Evolutionary conservation across 2,797 vertebrate genomes (phyloP), one percentile per base, ranked within the genome.

Genomic region (Decapterus maruadsi): DNA sequence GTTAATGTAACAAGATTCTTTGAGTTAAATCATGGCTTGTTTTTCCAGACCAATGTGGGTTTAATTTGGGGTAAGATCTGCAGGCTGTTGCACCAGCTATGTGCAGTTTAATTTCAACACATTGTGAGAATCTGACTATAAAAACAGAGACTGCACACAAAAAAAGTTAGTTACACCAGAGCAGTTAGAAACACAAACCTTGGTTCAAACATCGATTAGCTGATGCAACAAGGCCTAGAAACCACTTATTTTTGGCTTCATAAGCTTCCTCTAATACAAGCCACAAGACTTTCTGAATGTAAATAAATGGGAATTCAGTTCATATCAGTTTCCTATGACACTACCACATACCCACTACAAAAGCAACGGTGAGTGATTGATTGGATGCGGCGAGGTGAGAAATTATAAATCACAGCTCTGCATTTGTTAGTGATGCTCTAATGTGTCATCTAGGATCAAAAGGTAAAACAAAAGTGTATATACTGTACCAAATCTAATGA

Each of bases 401-500:
- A 72, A 73, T 68, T 68, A 82, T 53, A 68, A 73, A 86, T 84
- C 55, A 26, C 77, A 89, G 29, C 48, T 64, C 71, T 76, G 81
- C 55, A 60, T 68, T 82, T 69, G 90, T 95, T 94, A 94, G 94
- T 93, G 73, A 72, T 53, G 76, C 68, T 80, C 85, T 89, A 94
- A 20, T 0, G 73, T 82, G 80, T 81, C 45, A 17, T 82, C 83
- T 90, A 89, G 70, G 77, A 72, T 63, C 26, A 80, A 65, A 59
- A 78, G 68, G 62, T 48, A 68, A 81, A 72, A 84, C 61, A 85
- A 87, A 87, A 84, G 84, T 63, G 9, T 67, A 43, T 78, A 96
- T 96, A 96, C 95, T 95, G 94, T 96, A 96, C 95, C 95, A 95
- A 94, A 93, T 95, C 95, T 96, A 96, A 93, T n/a, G 95, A 95